Percentiles rank a stretch among this genome's conserved stretches.
phyloP scores from a whole-genome alignment of 2,888 invertebrate genomes.

The Agrochola lota region DNA sequence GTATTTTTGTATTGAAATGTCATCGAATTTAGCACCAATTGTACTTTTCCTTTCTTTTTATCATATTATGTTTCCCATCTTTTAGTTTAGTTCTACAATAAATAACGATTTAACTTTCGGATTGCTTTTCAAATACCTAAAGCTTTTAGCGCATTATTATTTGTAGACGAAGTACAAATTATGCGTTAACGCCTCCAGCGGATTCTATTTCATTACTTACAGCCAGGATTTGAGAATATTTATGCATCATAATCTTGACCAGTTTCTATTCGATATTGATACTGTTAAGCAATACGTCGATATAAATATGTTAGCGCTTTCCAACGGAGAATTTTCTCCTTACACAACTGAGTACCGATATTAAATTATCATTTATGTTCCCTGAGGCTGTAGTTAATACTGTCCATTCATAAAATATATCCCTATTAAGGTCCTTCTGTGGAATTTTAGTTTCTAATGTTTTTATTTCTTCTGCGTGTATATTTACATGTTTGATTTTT shows the following conservation, averaged over 20 bases:
- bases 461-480: slow-evolving; percentile 8
- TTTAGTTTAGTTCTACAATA: neutral
- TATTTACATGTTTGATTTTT: neutral
- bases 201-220: slow-evolving; percentile 47
- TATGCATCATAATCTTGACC: slow-evolving; percentile 52
- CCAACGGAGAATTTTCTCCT: slow-evolving; percentile 51
- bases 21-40: neutral
- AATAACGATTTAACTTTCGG: neutral
- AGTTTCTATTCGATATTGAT: slow-evolving; percentile 55
- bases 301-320: slow-evolving; percentile 57
- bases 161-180: slow-evolving; percentile 22
- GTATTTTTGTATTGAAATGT: neutral
- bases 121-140: slow-evolving; percentile 23
- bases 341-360: slow-evolving; percentile 35
- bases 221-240: slow-evolving; percentile 45
- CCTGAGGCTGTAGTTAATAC: slow-evolving; percentile 34
- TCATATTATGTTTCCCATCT: neutral
- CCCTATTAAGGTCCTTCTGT: slow-evolving; percentile 31
- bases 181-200: slow-evolving; percentile 36
- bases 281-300: slow-evolving; percentile 51
- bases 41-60: neutral
- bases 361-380: slow-evolving; percentile 61
- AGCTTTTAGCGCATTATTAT: slow-evolving; percentile 12
- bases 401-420: slow-evolving; percentile 34
- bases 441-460: slow-evolving; percentile 28